phyloP scores from a whole-genome alignment of 2,113 vertebrate genomes.

The Cynocephalus volans region DNA sequence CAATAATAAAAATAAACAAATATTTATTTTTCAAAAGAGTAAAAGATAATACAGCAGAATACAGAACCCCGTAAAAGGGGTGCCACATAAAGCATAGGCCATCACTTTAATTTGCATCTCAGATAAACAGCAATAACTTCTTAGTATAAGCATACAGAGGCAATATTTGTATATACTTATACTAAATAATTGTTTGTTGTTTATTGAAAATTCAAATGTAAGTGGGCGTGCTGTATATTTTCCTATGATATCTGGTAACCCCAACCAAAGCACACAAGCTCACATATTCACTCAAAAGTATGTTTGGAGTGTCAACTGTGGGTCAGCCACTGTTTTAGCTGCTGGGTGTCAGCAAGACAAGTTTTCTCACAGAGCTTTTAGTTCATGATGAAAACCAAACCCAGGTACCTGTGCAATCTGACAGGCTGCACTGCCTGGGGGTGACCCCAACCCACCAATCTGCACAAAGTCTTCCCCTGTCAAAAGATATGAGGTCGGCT shows the following conservation, averaged over 20 bases:
- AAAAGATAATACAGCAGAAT: not conserved
- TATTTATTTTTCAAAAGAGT: no score
- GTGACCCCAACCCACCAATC: no score
- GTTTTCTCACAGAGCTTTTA: not conserved
- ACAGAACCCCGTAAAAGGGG: not conserved
- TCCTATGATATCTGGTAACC: not conserved
- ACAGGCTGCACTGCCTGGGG: not conserved
- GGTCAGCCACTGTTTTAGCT: not conserved
- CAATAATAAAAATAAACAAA: no score
- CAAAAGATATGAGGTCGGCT: not conserved
- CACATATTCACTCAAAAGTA: not conserved
- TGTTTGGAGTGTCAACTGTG: not conserved
- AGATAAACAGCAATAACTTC: not conserved
- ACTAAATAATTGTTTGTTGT: not conserved
- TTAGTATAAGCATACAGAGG: not conserved
- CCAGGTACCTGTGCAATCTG: not conserved
- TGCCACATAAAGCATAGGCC: not conserved
- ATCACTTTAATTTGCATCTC: not conserved
- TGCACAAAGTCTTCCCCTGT: fast-evolving
- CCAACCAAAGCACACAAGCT: not conserved
- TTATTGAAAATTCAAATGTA: not conserved
- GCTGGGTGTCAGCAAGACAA: not conserved
- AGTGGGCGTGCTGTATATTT: not conserved
- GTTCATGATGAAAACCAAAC: not conserved
- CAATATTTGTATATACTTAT: not conserved